phyloP scores from a whole-genome alignment of 2,888 invertebrate species.

The Brachyptera risi region DNA sequence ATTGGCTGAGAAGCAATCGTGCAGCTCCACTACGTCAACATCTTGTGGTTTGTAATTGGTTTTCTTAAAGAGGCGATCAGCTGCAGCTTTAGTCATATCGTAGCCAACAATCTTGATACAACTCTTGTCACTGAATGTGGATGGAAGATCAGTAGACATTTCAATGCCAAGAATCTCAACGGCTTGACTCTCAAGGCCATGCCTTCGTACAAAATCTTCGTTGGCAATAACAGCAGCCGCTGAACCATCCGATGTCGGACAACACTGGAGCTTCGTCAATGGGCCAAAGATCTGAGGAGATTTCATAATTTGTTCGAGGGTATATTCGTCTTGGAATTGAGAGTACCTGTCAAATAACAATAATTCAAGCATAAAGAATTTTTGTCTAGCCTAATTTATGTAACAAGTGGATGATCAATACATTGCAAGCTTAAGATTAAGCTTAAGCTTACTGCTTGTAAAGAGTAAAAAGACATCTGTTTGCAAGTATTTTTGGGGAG shows the following conservation, averaged over 20 bases:
- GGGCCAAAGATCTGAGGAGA: slow-evolving; percentile 88
- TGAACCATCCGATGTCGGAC: slow-evolving; percentile 97
- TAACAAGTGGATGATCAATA: background rate
- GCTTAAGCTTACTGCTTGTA: too few species aligned
- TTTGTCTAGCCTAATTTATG: slow-evolving; percentile 6
- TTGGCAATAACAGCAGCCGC: slow-evolving; percentile 90
- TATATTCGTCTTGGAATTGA: slow-evolving; percentile 89
- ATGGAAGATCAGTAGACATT: slow-evolving; percentile 89
- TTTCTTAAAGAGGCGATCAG: slow-evolving; percentile 68
- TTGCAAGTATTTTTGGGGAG: too few species aligned
- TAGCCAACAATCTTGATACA: slow-evolving; percentile 82
- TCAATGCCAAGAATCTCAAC: slow-evolving; percentile 96
- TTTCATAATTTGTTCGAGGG: slow-evolving; percentile 82
- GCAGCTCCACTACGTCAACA: slow-evolving; percentile 91
- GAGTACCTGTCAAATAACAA: slow-evolving; percentile 77
- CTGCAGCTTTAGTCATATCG: slow-evolving; percentile 88
- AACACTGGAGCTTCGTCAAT: slow-evolving; percentile 94
- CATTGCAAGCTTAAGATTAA: too few species aligned
- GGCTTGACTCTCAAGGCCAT: slow-evolving; percentile 79
- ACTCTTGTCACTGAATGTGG: slow-evolving; percentile 77
- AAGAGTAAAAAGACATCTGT: too few species aligned
- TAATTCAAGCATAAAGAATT: too few species aligned
- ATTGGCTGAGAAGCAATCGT: slow-evolving; percentile 97
- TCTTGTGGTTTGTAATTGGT: slow-evolving; percentile 72
- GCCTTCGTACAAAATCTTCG: slow-evolving; percentile 81